phyloP scores from a whole-genome alignment of 2,888 invertebrate genomes.

The Pyrochroa serraticornis region DNA sequence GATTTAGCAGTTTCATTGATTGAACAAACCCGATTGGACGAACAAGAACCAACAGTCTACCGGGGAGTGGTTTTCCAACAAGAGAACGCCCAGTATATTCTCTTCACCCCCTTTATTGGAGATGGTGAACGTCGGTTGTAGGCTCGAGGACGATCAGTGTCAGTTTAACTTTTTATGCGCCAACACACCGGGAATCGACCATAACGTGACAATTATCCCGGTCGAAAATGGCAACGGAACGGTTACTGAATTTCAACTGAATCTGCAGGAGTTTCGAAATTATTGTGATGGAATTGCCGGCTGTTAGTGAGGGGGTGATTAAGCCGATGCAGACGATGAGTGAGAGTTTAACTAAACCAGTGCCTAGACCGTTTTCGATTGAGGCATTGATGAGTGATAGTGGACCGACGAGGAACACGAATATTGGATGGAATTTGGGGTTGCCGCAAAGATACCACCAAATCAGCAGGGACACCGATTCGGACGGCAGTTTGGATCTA shows the following conservation, averaged over 20 bases:
- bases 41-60: slow-evolving; percentile 38
- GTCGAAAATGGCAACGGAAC: background rate
- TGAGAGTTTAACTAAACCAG: slow-evolving; percentile 51
- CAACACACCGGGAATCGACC: slow-evolving; percentile 6
- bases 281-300: slow-evolving; percentile 39
- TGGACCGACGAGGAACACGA: slow-evolving; percentile 42
- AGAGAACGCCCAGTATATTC: slow-evolving; percentile 34
- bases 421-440: slow-evolving; percentile 40
- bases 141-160: slow-evolving; percentile 32
- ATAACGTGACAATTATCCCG: background rate
- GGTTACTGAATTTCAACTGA: slow-evolving; percentile 1
- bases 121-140: slow-evolving; percentile 15
- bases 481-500: slow-evolving; percentile 55
- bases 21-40: slow-evolving; percentile 36
- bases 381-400: slow-evolving; percentile 64
- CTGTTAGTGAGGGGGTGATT: slow-evolving; percentile 36
- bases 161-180: slow-evolving; percentile 36
- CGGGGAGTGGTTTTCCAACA: slow-evolving; percentile 35
- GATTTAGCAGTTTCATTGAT: slow-evolving; percentile 37
- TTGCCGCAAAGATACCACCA: slow-evolving; percentile 38
- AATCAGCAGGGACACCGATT: slow-evolving; percentile 51
- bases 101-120: slow-evolving; percentile 29
- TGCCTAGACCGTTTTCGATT: slow-evolving; percentile 68
- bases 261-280: background rate
- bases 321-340: slow-evolving; percentile 32